Conservation (phyloP, 2,113 vertebrate species). For the Carassius gibelio region DNA sequence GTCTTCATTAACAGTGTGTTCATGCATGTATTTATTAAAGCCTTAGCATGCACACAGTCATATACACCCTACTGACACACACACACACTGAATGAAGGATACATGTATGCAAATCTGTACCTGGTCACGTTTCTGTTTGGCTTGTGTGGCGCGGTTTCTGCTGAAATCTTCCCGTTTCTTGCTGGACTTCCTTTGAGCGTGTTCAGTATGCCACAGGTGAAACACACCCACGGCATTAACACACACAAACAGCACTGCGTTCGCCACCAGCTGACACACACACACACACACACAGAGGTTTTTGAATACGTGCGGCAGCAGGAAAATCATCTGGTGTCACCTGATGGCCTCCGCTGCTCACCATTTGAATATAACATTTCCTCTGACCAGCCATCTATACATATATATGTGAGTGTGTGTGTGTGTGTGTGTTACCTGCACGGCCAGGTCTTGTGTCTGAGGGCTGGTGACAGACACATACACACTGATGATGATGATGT, state of each 20-base stretch:
- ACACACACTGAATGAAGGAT: too few species aligned
- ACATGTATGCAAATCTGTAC: constrained; percentile 58
- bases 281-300: not conserved
- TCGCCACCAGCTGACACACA: constrained; percentile 78
- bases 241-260: constrained; percentile 80
- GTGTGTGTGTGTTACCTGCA: constrained; percentile 73
- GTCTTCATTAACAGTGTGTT: too few species aligned
- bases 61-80: too few species aligned
- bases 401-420: not conserved
- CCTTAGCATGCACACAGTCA: too few species aligned
- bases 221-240: constrained; percentile 83
- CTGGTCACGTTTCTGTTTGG: constrained; percentile 84
- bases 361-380: constrained; percentile 42
- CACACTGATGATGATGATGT: constrained; percentile 81
- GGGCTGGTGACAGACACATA: constrained; percentile 75
- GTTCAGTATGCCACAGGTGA: constrained; percentile 81
- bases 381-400: not conserved
- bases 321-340: not conserved
- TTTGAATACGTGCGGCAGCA: not conserved
- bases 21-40: too few species aligned
- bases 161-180: constrained; percentile 82
- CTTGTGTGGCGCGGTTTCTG: constrained; percentile 76
- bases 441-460: constrained; percentile 64
- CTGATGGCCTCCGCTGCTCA: not conserved
- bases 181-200: constrained; percentile 77